phyloP scores from a whole-genome alignment of 1,140 invertebrate genomes.

The Drosophila insularis region DNA sequence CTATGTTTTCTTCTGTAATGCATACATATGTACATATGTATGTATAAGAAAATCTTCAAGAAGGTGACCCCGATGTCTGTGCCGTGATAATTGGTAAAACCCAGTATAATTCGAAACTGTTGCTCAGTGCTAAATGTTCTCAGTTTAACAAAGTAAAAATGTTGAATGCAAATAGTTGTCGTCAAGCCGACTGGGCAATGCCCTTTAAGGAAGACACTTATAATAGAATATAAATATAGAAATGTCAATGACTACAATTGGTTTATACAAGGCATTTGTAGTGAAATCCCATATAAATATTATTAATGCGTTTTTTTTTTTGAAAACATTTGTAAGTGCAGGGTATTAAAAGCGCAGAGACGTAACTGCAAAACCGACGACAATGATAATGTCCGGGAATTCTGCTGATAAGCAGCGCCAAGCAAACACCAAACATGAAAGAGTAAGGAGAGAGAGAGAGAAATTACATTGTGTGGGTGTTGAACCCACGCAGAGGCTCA shows the following conservation, averaged over 20 bases:
- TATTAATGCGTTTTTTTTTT: too few species aligned
- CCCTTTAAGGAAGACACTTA: background rate
- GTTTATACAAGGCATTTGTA: too few species aligned
- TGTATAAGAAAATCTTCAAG: too few species aligned
- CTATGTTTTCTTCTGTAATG: too few species aligned
- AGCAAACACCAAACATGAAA: background rate
- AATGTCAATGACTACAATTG: too few species aligned
- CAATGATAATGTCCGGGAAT: background rate
- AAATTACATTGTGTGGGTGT: background rate
- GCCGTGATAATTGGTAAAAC: background rate
- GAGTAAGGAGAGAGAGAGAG: background rate
- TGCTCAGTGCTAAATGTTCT: background rate
- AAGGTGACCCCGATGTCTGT: background rate
- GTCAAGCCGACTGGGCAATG: background rate
- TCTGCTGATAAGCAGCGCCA: background rate
- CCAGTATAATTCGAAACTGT: background rate
- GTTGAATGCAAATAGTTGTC: background rate
- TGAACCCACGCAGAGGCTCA: constrained; percentile 5
- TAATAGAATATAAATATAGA: too few species aligned
- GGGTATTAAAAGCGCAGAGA: background rate
- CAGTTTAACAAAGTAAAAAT: background rate
- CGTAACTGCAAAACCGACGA: background rate
- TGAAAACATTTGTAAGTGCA: background rate
- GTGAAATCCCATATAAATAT: too few species aligned
- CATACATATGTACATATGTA: too few species aligned